Base-by-base conservation (phyloP, 2,888 invertebrate genomes). In the Ryuthela nishihirai region DNA sequence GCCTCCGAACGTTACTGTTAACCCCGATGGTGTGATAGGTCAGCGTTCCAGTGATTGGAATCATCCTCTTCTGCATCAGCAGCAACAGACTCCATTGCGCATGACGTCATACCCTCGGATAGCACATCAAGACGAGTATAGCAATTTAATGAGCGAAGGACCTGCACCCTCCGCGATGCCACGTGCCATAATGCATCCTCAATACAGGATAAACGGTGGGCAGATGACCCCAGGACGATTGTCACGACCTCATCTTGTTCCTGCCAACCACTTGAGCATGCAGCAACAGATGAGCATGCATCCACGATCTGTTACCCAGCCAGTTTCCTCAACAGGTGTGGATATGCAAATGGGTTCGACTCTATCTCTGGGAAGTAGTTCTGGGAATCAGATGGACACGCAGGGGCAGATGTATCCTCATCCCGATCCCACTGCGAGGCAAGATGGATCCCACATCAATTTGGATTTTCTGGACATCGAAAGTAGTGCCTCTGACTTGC, bases 381-480 rank as follows among this genome's bases (percentile, higher is more conserved):
- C 62, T 17, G 46, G 52, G 15, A 24, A 41, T 10, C 26, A 32
- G 5, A 44, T 24, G n/a, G 36, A 17, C 38, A 32, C 44, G 4
- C 38, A 48, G 44, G 29, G 32, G 25, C 32, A 32, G 45, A 43
- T 45, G 56, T 55, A 52, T 50, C 61, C 55, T 47, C 54, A 40
- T 66, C 62, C 49, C 62, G 47, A 47, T 34, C 67, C 46, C 62
- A 67, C 24, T 21, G 62, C 24, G 56, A 64, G 54, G 32, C 65
- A 21, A 62, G 67, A 32, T 69, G 68, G 58, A 20, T 70, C 70
- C 29, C 71, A 89, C 76, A 86, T 90, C 75, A 85, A 83, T 74
- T 81, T 90, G 69, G 89, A 90, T 79, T 88, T 89, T 77, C 80
- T 89, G 62, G 90, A 90, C 74, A 81, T 90, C 69, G 87, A 64